Evolutionary conservation across 2,797 vertebrate genomes (phyloP).

Genomic region (Bufotes viridis): DNA sequence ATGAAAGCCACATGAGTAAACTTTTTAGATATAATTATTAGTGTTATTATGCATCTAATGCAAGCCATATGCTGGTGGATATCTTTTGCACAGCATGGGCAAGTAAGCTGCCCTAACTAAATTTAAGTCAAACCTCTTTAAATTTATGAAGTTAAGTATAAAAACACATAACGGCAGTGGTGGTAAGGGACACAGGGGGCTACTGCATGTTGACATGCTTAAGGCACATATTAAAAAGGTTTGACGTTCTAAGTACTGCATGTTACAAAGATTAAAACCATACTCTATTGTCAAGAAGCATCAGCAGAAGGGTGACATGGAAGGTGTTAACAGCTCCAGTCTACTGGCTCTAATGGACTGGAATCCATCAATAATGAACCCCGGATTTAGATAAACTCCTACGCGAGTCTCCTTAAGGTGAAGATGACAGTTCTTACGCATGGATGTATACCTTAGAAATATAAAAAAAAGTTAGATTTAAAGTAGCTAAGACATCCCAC

Average conservation of each 20-base stretch:
- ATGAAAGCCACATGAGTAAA: conserved; percentile 45
- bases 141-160: conserved; percentile 14
- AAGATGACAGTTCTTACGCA: not conserved
- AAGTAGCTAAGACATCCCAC: not conserved
- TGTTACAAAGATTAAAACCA: not conserved
- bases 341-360: not conserved
- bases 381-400: not conserved
- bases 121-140: conserved; percentile 10
- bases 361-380: not conserved
- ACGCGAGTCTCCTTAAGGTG: not conserved
- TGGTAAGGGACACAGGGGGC: conserved; percentile 10
- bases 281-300: not conserved
- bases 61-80: conserved; percentile 39
- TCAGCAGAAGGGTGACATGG: not conserved
- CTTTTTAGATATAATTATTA: conserved; percentile 50
- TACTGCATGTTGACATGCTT: conserved; percentile 3
- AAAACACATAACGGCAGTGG: conserved; percentile 22
- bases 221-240: conserved; percentile 1
- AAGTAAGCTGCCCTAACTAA: conserved; percentile 19
- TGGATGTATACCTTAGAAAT: not conserved
- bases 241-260: not conserved
- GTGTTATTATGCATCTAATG: conserved; percentile 38
- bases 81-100: conserved; percentile 5
- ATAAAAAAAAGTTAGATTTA: not conserved
- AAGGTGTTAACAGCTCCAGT: not conserved